Base-by-base conservation (phyloP, 2,888 invertebrate species). In the Poecilus cupreus region DNA sequence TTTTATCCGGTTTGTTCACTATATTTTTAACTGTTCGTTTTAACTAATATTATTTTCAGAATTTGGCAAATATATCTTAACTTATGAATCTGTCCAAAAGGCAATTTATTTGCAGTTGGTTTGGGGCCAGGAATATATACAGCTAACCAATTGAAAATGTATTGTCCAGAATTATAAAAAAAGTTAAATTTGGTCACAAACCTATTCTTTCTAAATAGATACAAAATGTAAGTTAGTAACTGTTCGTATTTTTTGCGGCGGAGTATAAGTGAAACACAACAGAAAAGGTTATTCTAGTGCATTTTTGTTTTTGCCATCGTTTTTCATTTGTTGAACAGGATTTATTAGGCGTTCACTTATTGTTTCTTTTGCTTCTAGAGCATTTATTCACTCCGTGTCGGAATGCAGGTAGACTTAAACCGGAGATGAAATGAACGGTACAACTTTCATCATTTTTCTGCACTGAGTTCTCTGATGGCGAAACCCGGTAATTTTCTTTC, bases 271-370 rank as follows among this genome's bases (percentile, higher is more conserved):
- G 54, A 54, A 54, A 54, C 18, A 54, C 20, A 54, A 8, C 18
- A 54, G 54, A 54, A 8, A 32, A 32, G 54, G 54, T 54, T 54
- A 54, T 54, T 60, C 60, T 60, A 26, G 60, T 60, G 60, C 60
- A 60, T 60, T n/a, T 24, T n/a, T 24, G 60, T 60, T 60, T 60
- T 60, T 60, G 60, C 60, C 5, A 24, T 60, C 60, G 60, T 60
- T 60, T 60, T 60, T 60, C 24, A 26, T 26, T 60, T 60, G 24
- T 26, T 60, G 18, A 54, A 54, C 26, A 26, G 60, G 24, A 60
- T 60, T 60, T 60, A 60, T 60, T 60, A 60, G 60, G 60, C 26
- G 60, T 26, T 60, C 60, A 60, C 60, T 60, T 60, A 60, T 60
- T 60, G 60, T 60, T 60, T 26, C 60, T 60, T 60, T 54, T 54